Conservation (phyloP, 2,888 invertebrate species). For the Lasius platythorax region DNA sequence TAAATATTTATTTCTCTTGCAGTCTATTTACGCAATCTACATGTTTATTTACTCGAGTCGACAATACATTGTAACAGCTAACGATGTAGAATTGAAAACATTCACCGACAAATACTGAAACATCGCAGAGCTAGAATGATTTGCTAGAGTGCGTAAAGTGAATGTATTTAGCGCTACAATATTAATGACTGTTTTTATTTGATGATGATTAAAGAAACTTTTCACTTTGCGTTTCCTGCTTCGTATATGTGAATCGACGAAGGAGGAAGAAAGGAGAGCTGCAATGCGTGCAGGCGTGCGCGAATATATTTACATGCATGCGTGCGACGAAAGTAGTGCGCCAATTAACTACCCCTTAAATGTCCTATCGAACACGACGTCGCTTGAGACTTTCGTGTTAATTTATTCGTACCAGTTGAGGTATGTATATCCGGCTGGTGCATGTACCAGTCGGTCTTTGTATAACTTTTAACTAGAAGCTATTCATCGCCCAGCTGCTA, state of each 20-base stretch:
- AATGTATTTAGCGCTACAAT: background rate
- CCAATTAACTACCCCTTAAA: conserved; percentile 75
- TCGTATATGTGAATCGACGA: background rate
- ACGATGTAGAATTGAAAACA: background rate
- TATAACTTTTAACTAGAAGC: conserved; percentile 60
- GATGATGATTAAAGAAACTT: conserved; percentile 14
- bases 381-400: conserved; percentile 59
- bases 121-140: background rate
- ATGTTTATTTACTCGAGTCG: background rate
- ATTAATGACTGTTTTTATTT: background rate
- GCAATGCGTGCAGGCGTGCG: background rate
- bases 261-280: background rate
- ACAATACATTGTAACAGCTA: background rate
- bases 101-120: background rate
- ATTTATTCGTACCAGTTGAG: conserved; percentile 69
- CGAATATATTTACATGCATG: background rate
- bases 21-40: background rate
- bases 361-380: conserved; percentile 66
- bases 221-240: background rate
- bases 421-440: conserved; percentile 12
- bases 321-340: conserved; percentile 68
- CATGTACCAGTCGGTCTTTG: conserved; percentile 43
- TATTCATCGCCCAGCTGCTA: conserved; percentile 46
- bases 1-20: background rate
- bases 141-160: background rate